phyloP scores from a whole-genome alignment of 2,797 vertebrate genomes.

The Orientallactaga sibirica region DNA sequence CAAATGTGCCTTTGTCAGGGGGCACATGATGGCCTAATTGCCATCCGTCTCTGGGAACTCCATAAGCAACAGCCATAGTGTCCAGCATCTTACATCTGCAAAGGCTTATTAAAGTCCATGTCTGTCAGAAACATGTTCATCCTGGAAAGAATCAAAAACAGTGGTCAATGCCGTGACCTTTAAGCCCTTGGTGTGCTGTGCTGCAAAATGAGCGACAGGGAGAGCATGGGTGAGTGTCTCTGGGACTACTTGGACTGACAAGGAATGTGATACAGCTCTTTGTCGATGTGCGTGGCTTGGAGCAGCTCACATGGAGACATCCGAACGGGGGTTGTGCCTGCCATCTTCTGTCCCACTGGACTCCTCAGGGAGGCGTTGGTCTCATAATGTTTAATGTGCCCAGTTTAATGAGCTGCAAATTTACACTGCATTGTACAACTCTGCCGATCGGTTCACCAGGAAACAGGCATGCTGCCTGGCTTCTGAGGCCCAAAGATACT shows the following conservation, averaged over 20 bases:
- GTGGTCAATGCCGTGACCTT: neutral
- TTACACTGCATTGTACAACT: neutral
- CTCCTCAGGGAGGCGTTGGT: neutral
- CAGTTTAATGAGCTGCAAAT: neutral
- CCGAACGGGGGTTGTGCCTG: accelerated
- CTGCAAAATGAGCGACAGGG: accelerated
- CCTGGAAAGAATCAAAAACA: neutral
- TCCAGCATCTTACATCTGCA: neutral
- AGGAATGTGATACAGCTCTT: accelerated
- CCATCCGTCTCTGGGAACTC: neutral
- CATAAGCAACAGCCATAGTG: neutral
- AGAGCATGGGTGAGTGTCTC: neutral
- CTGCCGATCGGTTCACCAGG: accelerated
- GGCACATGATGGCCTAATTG: neutral
- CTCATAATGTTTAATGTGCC: neutral
- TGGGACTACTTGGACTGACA: accelerated
- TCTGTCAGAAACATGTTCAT: neutral
- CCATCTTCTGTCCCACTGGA: neutral
- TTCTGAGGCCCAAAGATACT: neutral
- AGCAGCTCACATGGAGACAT: neutral
- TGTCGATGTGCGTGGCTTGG: neutral
- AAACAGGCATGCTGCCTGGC: neutral
- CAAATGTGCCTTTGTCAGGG: neutral
- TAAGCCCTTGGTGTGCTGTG: accelerated
- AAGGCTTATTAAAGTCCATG: neutral